A percentile compares a stretch with the other conserved stretches of the same genome.
These are phyloP conservation scores for Lemur catta DNA, from an alignment of 2,797 vertebrate genomes.

Conservation along the genomic window DNA sequence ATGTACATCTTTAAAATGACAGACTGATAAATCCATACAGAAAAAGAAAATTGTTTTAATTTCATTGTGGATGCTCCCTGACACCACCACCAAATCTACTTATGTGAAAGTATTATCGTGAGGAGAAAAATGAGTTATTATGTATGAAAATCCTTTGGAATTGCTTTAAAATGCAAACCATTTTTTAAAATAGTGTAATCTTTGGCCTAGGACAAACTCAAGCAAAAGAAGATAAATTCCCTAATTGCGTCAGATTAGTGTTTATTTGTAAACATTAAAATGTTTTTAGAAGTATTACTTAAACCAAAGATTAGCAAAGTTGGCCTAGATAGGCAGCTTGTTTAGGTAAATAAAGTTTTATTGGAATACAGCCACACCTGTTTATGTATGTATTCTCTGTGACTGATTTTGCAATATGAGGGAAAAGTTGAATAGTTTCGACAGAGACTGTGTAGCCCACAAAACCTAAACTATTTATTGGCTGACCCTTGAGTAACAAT, in stretches of 20 bases:
- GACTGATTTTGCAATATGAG: neutral
- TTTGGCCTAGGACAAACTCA: neutral
- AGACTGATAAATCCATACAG: neutral
- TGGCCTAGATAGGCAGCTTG: neutral
- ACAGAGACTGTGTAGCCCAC: neutral
- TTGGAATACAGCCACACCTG: neutral
- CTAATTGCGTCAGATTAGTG: neutral
- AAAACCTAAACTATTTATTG: neutral
- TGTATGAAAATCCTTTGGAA: neutral
- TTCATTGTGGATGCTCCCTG: neutral
- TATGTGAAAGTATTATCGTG: neutral
- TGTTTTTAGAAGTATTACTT: neutral
- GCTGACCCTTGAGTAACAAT: neutral
- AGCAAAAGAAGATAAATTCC: neutral
- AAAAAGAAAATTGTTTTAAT: neutral
- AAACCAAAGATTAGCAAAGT: neutral
- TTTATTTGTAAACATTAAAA: neutral
- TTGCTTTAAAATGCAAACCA: constrained; percentile 41
- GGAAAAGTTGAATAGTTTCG: neutral
- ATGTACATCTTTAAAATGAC: constrained; percentile 28
- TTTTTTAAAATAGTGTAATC: neutral
- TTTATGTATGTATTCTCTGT: neutral
- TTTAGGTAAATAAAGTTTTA: neutral
- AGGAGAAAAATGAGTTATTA: neutral
- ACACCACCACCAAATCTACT: neutral